A percentile compares a stretch with the other conserved stretches of the same genome.
phyloP scores from a whole-genome alignment of 1,140 invertebrate genomes.

The Bombus cullumanus region DNA sequence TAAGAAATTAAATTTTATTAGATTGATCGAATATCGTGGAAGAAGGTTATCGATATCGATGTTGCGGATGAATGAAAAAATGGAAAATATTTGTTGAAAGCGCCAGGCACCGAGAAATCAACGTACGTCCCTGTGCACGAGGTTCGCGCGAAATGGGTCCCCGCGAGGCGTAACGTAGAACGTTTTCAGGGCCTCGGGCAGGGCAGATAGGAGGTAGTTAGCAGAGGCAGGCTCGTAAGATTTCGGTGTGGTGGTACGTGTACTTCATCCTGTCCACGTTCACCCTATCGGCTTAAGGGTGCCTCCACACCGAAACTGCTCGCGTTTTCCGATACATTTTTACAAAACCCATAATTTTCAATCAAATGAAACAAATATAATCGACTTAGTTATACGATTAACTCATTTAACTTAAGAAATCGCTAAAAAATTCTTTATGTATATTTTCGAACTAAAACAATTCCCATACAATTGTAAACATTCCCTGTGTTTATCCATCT shows the following conservation, averaged over 20 bases:
- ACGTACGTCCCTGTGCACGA: constrained; percentile 69
- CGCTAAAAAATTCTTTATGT: background rate
- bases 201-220: constrained; percentile 79
- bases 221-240: constrained; percentile 78
- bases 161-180: constrained; percentile 79
- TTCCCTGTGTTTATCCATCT: too few species aligned
- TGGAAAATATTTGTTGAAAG: background rate
- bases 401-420: background rate
- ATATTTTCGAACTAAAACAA: too few species aligned
- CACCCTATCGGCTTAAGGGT: constrained; percentile 73
- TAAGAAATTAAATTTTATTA: fast-evolving
- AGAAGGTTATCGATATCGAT: background rate
- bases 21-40: background rate
- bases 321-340: background rate
- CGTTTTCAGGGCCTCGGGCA: constrained; percentile 80
- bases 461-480: background rate
- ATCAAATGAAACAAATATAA: background rate
- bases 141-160: constrained; percentile 79
- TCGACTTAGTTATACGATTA: too few species aligned
- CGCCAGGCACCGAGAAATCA: constrained; percentile 52
- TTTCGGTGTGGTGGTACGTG: constrained; percentile 75
- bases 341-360: background rate
- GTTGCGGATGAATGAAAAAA: background rate
- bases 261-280: constrained; percentile 79
- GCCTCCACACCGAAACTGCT: constrained; percentile 62